phyloP scores from a whole-genome alignment of 2,888 invertebrate genomes.

The Platycnemis pennipes region DNA sequence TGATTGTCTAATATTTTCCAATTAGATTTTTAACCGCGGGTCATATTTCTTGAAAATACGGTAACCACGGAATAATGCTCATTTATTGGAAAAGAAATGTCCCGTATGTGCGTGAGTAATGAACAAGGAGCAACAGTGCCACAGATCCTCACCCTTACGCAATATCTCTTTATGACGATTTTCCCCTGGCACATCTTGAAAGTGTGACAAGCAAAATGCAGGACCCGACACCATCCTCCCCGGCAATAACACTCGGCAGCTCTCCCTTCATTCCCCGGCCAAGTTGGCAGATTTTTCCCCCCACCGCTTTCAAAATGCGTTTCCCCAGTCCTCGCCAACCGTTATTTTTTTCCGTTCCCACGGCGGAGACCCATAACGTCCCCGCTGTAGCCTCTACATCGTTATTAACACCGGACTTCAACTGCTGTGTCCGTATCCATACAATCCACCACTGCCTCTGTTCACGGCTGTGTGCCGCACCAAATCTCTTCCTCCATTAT shows the following conservation, averaged over 20 bases:
- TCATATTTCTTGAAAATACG: no score
- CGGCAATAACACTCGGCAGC: background rate
- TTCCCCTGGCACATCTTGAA: background rate
- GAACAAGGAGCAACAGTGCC: background rate
- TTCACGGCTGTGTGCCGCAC: background rate
- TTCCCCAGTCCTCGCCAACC: background rate
- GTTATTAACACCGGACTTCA: slow-evolving; percentile 42
- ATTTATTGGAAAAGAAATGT: background rate
- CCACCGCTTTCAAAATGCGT: background rate
- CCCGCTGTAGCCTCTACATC: slow-evolving; percentile 25
- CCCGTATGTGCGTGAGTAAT: background rate
- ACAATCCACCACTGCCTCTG: background rate
- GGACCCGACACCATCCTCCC: background rate
- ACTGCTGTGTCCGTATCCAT: background rate
- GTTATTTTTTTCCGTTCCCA: background rate
- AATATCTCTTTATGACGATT: background rate
- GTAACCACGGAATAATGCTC: background rate
- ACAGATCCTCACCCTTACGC: background rate
- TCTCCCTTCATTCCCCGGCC: background rate
- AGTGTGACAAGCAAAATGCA: background rate
- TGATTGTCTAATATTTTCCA: no score
- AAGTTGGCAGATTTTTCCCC: background rate
- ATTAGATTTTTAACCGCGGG: no score
- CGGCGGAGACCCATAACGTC: background rate
- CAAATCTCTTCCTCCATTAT: background rate